Conservation (phyloP, 2,888 invertebrate genomes). For the Dryococelus australis region DNA sequence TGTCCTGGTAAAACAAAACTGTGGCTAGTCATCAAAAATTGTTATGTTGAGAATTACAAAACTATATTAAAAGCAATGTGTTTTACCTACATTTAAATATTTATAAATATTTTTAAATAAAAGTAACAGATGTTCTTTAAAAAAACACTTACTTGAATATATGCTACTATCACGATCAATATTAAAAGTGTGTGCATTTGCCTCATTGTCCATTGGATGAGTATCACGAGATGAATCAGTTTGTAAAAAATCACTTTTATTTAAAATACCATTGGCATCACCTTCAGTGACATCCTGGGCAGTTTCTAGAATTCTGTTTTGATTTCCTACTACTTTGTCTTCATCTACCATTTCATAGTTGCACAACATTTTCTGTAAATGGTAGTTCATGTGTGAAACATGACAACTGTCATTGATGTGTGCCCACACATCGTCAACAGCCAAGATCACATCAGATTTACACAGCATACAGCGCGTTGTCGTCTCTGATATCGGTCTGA, state of each 20-base stretch:
- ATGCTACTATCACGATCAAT: not conserved
- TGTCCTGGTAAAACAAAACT: too few species aligned
- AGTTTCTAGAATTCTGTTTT: not conserved
- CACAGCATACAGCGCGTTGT: not conserved
- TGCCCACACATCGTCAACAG: not conserved
- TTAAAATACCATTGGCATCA: not conserved
- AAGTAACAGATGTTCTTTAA: not conserved
- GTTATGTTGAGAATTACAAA: too few species aligned
- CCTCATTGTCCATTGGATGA: not conserved
- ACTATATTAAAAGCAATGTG: too few species aligned
- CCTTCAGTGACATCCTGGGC: not conserved
- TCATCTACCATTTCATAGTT: not conserved
- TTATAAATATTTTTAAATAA: too few species aligned
- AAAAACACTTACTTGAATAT: not conserved
- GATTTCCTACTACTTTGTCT: not conserved
- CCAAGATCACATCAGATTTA: not conserved
- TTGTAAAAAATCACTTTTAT: not conserved
- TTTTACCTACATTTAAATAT: too few species aligned
- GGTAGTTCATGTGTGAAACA: conserved; percentile 7
- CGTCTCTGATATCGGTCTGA: not conserved
- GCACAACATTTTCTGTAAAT: not conserved
- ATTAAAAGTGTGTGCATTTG: not conserved
- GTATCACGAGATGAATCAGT: not conserved
- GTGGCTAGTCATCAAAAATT: too few species aligned
- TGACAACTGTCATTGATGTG: not conserved